These are phyloP conservation scores for Leptothorax acervorum DNA, from an alignment of 2,888 invertebrate species.

Conservation along the genomic window DNA sequence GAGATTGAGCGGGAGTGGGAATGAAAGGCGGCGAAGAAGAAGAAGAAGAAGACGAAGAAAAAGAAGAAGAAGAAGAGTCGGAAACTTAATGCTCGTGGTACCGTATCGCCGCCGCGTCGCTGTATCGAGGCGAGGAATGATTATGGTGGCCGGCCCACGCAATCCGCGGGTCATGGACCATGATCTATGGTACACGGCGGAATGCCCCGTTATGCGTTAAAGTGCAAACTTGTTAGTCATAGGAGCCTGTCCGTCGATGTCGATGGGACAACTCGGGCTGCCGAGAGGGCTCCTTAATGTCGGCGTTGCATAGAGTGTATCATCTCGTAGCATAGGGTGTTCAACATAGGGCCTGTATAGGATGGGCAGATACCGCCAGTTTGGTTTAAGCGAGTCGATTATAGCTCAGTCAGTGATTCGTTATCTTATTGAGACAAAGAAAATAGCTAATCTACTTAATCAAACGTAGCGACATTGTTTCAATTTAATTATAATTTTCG, in stretches of 20 bases:
- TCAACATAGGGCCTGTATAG: neutral
- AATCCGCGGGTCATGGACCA: constrained; percentile 83
- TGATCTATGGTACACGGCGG: constrained; percentile 83
- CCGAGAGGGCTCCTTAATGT: constrained; percentile 52
- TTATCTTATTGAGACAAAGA: constrained; percentile 42
- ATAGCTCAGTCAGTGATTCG: constrained; percentile 55
- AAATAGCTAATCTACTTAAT: constrained; percentile 18
- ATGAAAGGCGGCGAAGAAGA: constrained; percentile 55
- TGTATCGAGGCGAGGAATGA: constrained; percentile 71
- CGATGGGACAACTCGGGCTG: constrained; percentile 73
- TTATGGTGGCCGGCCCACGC: constrained; percentile 82
- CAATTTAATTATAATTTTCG: too few relatives aligned
- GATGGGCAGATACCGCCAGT: neutral
- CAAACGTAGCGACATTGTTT: neutral
- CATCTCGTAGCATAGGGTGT: neutral
- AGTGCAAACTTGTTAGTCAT: constrained; percentile 86
- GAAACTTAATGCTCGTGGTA: constrained; percentile 76
- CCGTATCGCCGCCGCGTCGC: constrained; percentile 62
- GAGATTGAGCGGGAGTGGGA: constrained; percentile 32
- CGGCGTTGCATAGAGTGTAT: neutral
- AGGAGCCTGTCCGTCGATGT: constrained; percentile 77
- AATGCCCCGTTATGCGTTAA: constrained; percentile 84
- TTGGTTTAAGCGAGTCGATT: constrained; percentile 3
- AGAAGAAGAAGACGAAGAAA: constrained; percentile 67
- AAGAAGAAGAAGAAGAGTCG: constrained; percentile 68